These are phyloP conservation scores for Parazoanthus atlanticus DNA, from an alignment of 92 coral and sea anemone genomes.

Conservation along the genomic window DNA sequence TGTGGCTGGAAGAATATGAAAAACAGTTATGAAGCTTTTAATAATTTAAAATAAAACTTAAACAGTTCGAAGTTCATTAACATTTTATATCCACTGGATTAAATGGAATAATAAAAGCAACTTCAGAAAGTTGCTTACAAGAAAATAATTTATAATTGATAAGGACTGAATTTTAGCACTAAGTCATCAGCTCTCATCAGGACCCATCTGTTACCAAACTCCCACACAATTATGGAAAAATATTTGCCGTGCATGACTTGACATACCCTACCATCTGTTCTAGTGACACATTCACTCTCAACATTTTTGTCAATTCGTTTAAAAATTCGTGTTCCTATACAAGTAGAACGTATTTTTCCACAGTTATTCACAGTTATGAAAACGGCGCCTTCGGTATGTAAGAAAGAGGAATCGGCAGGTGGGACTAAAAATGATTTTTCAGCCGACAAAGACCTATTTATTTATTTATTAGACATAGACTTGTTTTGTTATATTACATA, in stretches of 20 bases:
- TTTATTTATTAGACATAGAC: too few species aligned
- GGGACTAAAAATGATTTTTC: too few species aligned
- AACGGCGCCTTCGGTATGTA: background rate
- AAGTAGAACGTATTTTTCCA: background rate
- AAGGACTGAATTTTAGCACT: background rate
- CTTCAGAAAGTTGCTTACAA: too few species aligned
- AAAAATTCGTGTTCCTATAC: too few species aligned
- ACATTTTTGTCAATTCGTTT: background rate
- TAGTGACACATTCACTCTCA: too few species aligned
- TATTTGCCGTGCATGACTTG: too few species aligned
- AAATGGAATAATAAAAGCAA: background rate
- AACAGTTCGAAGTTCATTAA: too few species aligned
- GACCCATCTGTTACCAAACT: background rate
- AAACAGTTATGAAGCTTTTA: background rate
- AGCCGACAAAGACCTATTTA: too few species aligned
- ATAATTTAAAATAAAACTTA: too few species aligned
- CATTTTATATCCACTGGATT: background rate
- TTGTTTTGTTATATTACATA: too few species aligned
- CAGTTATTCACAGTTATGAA: background rate
- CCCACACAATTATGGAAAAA: background rate
- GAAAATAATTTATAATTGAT: too few species aligned
- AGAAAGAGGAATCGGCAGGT: too few species aligned
- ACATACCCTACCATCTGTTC: background rate
- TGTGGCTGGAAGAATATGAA: background rate
- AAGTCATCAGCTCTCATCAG: background rate